Percentiles rank a stretch among this genome's conserved stretches.
These are phyloP conservation scores for Plectropomus leopardus DNA, from an alignment of 2,113 vertebrate genomes.

Conservation along the genomic window DNA sequence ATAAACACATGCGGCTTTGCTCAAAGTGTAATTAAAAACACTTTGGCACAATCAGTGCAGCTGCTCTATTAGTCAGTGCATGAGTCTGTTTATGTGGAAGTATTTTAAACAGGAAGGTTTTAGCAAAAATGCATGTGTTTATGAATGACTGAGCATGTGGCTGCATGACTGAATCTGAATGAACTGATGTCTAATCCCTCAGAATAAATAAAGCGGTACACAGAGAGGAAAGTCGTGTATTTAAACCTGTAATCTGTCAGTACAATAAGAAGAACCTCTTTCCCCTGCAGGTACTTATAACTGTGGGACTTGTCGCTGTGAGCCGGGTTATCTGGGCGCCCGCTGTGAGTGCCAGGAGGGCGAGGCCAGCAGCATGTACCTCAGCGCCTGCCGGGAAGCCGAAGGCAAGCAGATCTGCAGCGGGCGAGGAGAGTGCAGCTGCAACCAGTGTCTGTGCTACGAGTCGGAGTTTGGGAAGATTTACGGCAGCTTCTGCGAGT, in stretches of 20 bases:
- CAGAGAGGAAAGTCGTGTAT: not conserved
- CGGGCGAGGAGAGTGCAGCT: conserved; percentile 95
- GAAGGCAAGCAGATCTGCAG: conserved; percentile 95
- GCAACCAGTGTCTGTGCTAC: conserved; percentile 95
- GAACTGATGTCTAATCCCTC: too few species aligned
- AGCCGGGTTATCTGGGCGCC: conserved; percentile 90
- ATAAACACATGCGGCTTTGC: too few species aligned
- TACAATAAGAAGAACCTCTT: not conserved
- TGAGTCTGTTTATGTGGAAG: too few species aligned
- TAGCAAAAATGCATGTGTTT: too few species aligned
- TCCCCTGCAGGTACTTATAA: conserved; percentile 80
- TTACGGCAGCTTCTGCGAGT: conserved; percentile 96
- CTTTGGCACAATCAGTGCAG: too few species aligned
- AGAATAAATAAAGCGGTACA: not conserved
- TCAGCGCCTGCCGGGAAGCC: conserved; percentile 90
- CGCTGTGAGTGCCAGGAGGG: conserved; percentile 95
- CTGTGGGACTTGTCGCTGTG: conserved; percentile 92
- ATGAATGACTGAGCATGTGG: too few species aligned
- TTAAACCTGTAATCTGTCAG: too few species aligned
- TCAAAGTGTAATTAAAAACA: too few species aligned
- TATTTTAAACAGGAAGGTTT: too few species aligned
- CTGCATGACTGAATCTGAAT: too few species aligned
- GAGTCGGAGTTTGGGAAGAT: conserved; percentile 97
- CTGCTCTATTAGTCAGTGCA: too few species aligned
- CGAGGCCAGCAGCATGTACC: conserved; percentile 82